Evolutionary conservation across 2,113 vertebrate genomes (phyloP).

Genomic region (Gobio gobio): DNA sequence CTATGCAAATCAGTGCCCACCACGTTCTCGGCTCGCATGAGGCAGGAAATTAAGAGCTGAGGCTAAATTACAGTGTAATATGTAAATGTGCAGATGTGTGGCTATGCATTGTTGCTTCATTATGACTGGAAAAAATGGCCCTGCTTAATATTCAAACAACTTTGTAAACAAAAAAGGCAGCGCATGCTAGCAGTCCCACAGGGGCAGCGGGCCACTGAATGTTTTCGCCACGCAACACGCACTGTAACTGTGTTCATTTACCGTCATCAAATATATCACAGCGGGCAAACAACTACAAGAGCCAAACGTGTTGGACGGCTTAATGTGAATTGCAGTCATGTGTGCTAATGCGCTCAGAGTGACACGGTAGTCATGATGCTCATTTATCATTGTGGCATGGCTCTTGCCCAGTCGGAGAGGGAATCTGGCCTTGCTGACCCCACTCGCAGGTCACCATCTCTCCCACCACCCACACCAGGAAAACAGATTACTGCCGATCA

Average conservation of each 20-base stretch:
- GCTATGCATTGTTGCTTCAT: slow-evolving; percentile 64
- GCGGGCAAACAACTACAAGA: slow-evolving; percentile 60
- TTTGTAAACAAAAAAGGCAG: slow-evolving; percentile 71
- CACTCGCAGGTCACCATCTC: slow-evolving; percentile 48
- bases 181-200: slow-evolving; percentile 59
- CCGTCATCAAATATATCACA: slow-evolving; percentile 28
- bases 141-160: slow-evolving; percentile 72
- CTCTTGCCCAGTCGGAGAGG: slow-evolving; percentile 53
- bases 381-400: slow-evolving; percentile 68
- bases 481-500: slow-evolving; percentile 50
- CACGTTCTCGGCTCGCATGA: slow-evolving; percentile 56
- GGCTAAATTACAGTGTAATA: slow-evolving; percentile 63
- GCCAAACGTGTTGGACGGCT: slow-evolving; percentile 61
- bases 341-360: slow-evolving; percentile 69
- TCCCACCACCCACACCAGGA: slow-evolving; percentile 51
- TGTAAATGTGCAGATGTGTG: slow-evolving; percentile 71
- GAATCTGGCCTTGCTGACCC: slow-evolving; percentile 52
- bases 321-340: slow-evolving; percentile 65
- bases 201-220: slow-evolving; percentile 59
- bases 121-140: slow-evolving; percentile 63
- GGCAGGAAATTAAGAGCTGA: slow-evolving; percentile 69
- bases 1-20: slow-evolving; percentile 66
- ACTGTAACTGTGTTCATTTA: slow-evolving; percentile 46
- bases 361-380: slow-evolving; percentile 61
- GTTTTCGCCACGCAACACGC: slow-evolving; percentile 49